These are phyloP conservation scores for Volucella zonaria DNA, from an alignment of 2,888 invertebrate genomes.

Conservation along the genomic window DNA sequence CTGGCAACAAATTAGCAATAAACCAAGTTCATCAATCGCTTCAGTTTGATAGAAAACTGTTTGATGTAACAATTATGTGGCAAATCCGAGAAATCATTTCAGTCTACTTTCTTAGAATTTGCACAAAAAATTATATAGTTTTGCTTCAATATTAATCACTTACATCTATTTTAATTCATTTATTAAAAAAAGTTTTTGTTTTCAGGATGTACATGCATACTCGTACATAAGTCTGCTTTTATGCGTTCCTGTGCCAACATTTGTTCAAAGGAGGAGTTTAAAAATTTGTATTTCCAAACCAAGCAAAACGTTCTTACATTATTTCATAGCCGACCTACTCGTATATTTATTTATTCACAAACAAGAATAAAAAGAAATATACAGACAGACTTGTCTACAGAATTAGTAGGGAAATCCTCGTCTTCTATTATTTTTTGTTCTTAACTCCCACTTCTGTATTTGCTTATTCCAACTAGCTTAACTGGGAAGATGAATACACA, in stretches of 20 bases:
- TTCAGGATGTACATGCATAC: constrained; percentile 10
- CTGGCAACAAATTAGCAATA: too few relatives aligned
- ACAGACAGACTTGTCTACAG: neutral
- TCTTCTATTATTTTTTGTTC: neutral
- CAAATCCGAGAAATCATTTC: too few relatives aligned
- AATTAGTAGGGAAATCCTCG: neutral
- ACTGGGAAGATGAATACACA: neutral
- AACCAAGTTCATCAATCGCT: too few relatives aligned
- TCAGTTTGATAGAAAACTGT: too few relatives aligned
- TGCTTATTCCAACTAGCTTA: constrained; percentile 11
- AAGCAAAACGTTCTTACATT: neutral
- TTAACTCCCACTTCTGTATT: neutral
- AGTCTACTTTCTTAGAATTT: too few relatives aligned
- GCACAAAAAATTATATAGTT: too few relatives aligned
- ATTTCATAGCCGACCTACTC: neutral
- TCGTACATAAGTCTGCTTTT: neutral
- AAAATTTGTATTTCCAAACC: neutral
- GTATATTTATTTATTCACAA: neutral
- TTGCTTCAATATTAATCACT: too few relatives aligned
- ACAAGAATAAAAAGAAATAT: neutral
- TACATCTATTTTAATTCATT: too few relatives aligned
- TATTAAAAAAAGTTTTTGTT: neutral
- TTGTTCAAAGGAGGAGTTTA: neutral
- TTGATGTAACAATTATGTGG: too few relatives aligned
- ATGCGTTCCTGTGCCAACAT: too few relatives aligned